Evolutionary conservation across 1,140 invertebrate species (phyloP).

Genomic region (Stenopsyche tienmushanensis): DNA sequence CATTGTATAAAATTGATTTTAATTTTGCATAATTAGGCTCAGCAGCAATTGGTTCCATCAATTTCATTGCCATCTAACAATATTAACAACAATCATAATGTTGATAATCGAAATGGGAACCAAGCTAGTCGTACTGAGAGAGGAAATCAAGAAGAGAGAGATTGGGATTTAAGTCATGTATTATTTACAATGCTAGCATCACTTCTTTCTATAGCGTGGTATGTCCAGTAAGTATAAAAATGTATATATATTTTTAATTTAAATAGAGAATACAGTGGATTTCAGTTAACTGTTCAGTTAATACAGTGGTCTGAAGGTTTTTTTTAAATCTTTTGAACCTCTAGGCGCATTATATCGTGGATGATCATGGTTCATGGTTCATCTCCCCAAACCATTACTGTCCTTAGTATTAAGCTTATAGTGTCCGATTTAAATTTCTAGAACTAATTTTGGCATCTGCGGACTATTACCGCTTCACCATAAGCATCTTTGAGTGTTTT

Average conservation of each 20-base stretch:
- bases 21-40: constrained; percentile 28
- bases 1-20: not conserved
- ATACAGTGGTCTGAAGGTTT: not conserved
- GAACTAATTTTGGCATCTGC: no score
- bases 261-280: no score
- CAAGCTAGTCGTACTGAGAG: constrained; percentile 1
- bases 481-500: no score
- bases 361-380: no score
- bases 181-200: constrained; percentile 39
- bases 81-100: constrained; percentile 16
- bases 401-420: no score
- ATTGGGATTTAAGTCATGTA: constrained; percentile 39
- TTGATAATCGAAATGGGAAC: not conserved
- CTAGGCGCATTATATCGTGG: no score
- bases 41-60: constrained; percentile 34
- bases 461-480: no score
- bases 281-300: no score
- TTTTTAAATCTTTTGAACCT: not conserved
- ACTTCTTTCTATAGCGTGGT: constrained; percentile 39
- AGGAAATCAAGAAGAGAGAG: constrained; percentile 32
- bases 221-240: constrained; percentile 35
- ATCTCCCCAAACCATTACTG: no score
- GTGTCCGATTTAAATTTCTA: no score
- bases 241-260: not conserved
- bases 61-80: constrained; percentile 11